Percentiles rank a stretch among this genome's conserved stretches.
phyloP scores from a whole-genome alignment of 2,888 invertebrate genomes.

The Aporophyla nigra region DNA sequence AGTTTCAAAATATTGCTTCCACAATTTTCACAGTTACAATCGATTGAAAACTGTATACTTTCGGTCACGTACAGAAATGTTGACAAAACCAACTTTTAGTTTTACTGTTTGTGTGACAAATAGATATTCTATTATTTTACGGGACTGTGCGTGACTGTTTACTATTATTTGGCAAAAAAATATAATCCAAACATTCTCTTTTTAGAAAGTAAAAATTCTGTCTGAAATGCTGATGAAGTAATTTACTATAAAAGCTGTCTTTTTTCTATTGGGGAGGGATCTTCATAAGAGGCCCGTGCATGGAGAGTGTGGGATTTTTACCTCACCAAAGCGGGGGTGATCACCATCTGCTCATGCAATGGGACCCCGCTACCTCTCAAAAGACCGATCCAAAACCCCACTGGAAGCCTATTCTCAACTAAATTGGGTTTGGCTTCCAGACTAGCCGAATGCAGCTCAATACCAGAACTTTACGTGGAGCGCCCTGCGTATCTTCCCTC shows the following conservation, averaged over 20 bases:
- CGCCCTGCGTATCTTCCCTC: too few relatives aligned
- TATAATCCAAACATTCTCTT: not conserved
- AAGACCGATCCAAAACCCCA: not conserved
- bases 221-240: not conserved
- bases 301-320: not conserved
- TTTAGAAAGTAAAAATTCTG: not conserved
- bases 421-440: too few relatives aligned
- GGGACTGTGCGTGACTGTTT: slow-evolving; percentile 29
- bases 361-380: not conserved
- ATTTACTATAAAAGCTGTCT: not conserved
- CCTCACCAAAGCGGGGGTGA: not conserved
- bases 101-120: slow-evolving; percentile 55
- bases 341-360: not conserved
- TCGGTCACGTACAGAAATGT: slow-evolving; percentile 73
- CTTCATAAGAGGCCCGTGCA: not conserved
- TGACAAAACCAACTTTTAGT: slow-evolving; percentile 60
- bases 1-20: slow-evolving; percentile 58
- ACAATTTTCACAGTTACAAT: slow-evolving; percentile 72
- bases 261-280: not conserved
- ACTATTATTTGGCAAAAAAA: not conserved
- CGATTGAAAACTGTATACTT: slow-evolving; percentile 71
- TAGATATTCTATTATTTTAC: slow-evolving; percentile 52
- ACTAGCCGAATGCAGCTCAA: too few relatives aligned
- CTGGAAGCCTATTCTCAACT: too few relatives aligned
- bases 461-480: too few relatives aligned